A percentile compares a stretch with the other conserved stretches of the same genome.
phyloP scores from a whole-genome alignment of 2,888 invertebrate species.

The Sinodicranocentrus sp. region DNA sequence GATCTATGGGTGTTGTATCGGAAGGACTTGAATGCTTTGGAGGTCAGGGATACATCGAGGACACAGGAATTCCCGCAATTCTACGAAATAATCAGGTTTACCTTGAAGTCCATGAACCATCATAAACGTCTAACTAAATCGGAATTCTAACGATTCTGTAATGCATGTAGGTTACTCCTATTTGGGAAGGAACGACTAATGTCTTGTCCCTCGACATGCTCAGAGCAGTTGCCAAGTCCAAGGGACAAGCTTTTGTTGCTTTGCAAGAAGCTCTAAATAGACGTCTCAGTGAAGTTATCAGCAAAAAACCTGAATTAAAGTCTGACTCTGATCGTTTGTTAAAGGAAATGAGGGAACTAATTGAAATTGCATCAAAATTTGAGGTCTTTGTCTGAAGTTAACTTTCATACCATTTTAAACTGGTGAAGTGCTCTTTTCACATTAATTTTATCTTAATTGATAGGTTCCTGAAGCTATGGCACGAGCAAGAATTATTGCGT shows the following conservation, averaged over 20 bases:
- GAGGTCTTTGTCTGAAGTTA: neutral
- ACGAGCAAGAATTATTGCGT: constrained; percentile 79
- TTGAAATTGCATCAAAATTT: constrained; percentile 36
- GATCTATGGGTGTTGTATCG: constrained; percentile 80
- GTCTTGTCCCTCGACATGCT: constrained; percentile 81
- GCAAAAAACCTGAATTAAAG: constrained; percentile 32
- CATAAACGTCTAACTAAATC: no score
- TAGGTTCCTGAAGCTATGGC: constrained; percentile 78
- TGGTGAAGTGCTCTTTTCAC: neutral
- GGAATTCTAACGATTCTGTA: neutral
- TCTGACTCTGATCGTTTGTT: neutral
- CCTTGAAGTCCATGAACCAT: no score
- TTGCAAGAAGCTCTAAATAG: constrained; percentile 77
- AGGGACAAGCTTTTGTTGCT: constrained; percentile 78
- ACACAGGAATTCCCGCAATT: constrained; percentile 80
- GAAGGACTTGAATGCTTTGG: constrained; percentile 82
- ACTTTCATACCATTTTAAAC: neutral
- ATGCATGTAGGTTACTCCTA: constrained; percentile 79
- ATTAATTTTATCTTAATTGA: neutral
- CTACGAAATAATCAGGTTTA: constrained; percentile 81
- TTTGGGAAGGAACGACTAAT: constrained; percentile 83
- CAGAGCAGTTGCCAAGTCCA: constrained; percentile 79
- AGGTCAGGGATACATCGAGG: constrained; percentile 82
- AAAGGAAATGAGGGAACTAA: constrained; percentile 30
- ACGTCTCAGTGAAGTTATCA: constrained; percentile 68